Evolutionary conservation across 2,113 vertebrate genomes (phyloP).

Genomic region (Bos taurus): DNA sequence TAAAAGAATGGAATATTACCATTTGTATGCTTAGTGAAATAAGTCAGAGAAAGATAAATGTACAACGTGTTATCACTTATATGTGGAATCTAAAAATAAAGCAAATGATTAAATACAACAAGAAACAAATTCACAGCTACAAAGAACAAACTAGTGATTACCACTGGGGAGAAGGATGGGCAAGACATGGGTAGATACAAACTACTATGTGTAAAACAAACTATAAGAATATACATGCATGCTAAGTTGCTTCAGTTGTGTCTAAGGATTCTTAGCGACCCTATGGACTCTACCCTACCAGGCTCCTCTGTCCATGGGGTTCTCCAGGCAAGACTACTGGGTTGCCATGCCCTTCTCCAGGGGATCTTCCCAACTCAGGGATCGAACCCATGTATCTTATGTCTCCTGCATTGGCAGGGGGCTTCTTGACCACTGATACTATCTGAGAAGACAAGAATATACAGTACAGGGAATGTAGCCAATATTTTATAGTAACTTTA

Average conservation of each 20-base stretch:
- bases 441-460: not conserved
- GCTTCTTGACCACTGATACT: not conserved
- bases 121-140: not conserved
- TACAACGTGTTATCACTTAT: not conserved
- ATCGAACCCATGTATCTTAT: not conserved
- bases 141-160: not conserved
- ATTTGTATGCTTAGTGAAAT: not conserved
- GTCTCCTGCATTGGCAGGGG: not conserved
- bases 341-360: not conserved
- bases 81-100: not conserved
- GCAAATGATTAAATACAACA: not conserved
- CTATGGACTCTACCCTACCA: not conserved
- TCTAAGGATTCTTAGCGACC: not conserved
- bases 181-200: not conserved
- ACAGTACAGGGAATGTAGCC: not conserved
- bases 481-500: not conserved
- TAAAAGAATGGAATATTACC: not conserved
- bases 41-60: not conserved
- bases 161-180: not conserved
- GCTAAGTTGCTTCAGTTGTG: not conserved
- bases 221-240: not conserved
- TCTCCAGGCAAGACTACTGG: not conserved
- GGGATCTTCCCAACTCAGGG: not conserved
- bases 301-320: not conserved
- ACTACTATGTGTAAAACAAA: not conserved